Evolutionary conservation across 1,140 invertebrate species (phyloP).

Genomic region (Vanessa atalanta): DNA sequence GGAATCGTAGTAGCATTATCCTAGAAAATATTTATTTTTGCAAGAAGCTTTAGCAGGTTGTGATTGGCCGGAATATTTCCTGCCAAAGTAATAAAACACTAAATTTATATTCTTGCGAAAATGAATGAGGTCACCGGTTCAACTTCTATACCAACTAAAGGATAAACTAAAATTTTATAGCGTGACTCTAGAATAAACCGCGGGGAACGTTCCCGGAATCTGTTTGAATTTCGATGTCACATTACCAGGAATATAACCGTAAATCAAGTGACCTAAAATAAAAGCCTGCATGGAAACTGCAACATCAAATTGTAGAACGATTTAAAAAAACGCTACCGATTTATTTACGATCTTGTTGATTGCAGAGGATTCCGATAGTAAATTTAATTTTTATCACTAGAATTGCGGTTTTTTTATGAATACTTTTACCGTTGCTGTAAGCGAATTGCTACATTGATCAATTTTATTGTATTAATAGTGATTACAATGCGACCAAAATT

Average conservation of each 20-base stretch:
- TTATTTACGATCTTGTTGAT: not conserved
- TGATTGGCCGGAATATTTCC: too few species aligned
- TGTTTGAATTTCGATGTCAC: constrained; percentile 35
- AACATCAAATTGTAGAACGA: constrained; percentile 11
- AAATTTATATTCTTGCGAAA: too few species aligned
- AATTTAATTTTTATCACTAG: constrained; percentile 5
- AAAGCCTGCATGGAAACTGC: constrained; percentile 15
- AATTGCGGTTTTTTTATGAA: not conserved
- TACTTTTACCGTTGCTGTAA: constrained; percentile 13
- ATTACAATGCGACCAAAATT: too few species aligned
- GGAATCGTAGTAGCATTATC: too few species aligned
- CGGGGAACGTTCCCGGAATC: constrained; percentile 31
- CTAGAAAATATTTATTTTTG: too few species aligned
- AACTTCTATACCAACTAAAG: too few species aligned
- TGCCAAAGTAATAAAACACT: too few species aligned
- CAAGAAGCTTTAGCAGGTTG: too few species aligned
- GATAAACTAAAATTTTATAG: not conserved
- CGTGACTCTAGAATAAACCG: not conserved
- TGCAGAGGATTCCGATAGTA: not conserved
- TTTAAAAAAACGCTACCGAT: constrained; percentile 2
- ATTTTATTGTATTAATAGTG: too few species aligned
- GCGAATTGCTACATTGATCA: too few species aligned
- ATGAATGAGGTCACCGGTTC: too few species aligned
- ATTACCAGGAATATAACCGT: constrained; percentile 38
- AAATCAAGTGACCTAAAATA: constrained; percentile 38